These are phyloP conservation scores for Leptopilina clavipes DNA, from an alignment of 1,140 invertebrate genomes.

Conservation along the genomic window DNA sequence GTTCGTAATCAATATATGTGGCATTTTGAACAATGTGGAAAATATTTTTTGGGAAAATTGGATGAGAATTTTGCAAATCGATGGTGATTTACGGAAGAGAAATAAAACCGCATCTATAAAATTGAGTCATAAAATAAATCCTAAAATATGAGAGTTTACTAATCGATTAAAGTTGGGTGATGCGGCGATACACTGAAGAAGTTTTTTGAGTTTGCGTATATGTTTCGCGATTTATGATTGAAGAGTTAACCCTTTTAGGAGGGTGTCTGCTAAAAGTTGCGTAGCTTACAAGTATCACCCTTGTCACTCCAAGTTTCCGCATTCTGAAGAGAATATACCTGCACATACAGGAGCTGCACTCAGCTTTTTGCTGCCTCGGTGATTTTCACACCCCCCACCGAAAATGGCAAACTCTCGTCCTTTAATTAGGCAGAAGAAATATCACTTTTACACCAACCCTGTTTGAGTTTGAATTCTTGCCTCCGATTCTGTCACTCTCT, in stretches of 20 bases:
- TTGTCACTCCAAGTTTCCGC: constrained; percentile 17
- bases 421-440: constrained; percentile 31
- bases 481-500: constrained; percentile 12
- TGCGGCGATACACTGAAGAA: background rate
- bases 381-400: background rate
- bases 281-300: background rate
- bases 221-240: constrained; percentile 10
- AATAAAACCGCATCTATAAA: background rate
- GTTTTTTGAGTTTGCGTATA: background rate
- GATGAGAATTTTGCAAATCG: background rate
- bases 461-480: constrained; percentile 11
- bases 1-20: too few species aligned
- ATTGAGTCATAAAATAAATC: background rate
- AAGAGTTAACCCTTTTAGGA: background rate
- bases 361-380: constrained; percentile 17
- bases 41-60: background rate
- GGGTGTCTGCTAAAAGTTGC: background rate
- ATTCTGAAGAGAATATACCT: background rate
- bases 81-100: constrained; percentile 7
- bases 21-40: too few species aligned
- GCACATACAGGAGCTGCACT: background rate
- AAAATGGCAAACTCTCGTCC: constrained; percentile 17
- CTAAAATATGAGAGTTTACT: background rate
- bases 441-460: constrained; percentile 10
- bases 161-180: constrained; percentile 4